Evolutionary conservation across 2,113 vertebrate genomes (phyloP).

Genomic region (Corythoichthys haematopterus): DNA sequence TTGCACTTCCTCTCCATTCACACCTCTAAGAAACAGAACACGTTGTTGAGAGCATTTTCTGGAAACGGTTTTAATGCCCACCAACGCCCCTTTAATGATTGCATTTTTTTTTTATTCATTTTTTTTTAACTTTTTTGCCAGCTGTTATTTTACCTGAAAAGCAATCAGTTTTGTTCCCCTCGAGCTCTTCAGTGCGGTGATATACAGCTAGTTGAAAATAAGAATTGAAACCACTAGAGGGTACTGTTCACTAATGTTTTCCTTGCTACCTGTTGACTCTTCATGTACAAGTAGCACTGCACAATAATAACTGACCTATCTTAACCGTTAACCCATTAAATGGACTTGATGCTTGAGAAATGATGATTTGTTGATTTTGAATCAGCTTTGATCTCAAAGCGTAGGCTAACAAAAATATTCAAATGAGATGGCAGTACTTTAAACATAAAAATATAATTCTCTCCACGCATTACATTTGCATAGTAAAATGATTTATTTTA

Average conservation of each 20-base stretch:
- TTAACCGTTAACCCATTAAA: neutral
- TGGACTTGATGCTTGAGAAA: neutral
- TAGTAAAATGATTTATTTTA: neutral
- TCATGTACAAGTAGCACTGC: neutral
- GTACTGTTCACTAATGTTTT: conserved; percentile 17
- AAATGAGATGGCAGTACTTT: neutral
- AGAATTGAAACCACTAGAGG: conserved; percentile 28
- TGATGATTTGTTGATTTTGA: neutral
- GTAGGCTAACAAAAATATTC: neutral
- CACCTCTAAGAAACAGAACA: conserved; percentile 2
- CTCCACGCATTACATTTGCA: neutral
- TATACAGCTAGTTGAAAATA: conserved; percentile 8
- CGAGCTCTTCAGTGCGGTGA: neutral
- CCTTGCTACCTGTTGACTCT: conserved; percentile 29
- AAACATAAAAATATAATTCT: neutral
- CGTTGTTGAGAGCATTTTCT: neutral
- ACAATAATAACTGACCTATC: neutral
- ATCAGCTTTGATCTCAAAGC: neutral
- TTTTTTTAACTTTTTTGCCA: too few species aligned
- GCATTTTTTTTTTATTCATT: too few species aligned
- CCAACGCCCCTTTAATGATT: too few species aligned
- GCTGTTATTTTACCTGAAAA: too few species aligned
- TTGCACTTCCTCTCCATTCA: conserved; percentile 37
- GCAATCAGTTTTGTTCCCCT: neutral
- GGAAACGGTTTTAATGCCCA: too few species aligned